These are phyloP conservation scores for Aselliscus stoliczkanus DNA, from an alignment of 2,797 vertebrate genomes.

Conservation along the genomic window DNA sequence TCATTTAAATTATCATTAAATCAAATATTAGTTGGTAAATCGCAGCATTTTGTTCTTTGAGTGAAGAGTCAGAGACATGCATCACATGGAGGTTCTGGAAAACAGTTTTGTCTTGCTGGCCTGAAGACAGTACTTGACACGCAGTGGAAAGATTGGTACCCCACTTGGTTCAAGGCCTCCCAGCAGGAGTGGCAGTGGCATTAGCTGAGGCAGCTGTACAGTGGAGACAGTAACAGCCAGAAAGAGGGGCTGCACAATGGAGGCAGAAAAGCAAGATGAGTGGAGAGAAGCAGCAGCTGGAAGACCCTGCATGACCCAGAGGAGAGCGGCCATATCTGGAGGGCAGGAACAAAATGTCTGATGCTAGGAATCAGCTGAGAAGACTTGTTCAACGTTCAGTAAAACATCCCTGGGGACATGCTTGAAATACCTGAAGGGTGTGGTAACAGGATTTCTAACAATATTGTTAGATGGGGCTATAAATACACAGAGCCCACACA, in stretches of 20 bases:
- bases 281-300: neutral
- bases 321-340: neutral
- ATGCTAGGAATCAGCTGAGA: neutral
- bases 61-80: too few species aligned
- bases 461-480: neutral
- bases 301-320: neutral
- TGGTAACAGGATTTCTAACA: neutral
- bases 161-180: neutral
- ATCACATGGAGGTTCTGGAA: neutral
- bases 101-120: neutral
- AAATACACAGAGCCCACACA: neutral
- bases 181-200: neutral
- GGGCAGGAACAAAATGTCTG: neutral
- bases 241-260: neutral
- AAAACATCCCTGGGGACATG: neutral
- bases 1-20: neutral
- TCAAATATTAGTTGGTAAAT: neutral
- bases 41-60: neutral
- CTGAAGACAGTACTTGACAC: neutral
- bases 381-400: neutral
- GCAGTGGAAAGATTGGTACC: neutral
- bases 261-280: too few species aligned
- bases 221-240: fast-evolving
- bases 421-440: neutral
- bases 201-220: neutral